Evolutionary conservation across 1,140 invertebrate species (phyloP).

Genomic region (Reticulitermes speratus): DNA sequence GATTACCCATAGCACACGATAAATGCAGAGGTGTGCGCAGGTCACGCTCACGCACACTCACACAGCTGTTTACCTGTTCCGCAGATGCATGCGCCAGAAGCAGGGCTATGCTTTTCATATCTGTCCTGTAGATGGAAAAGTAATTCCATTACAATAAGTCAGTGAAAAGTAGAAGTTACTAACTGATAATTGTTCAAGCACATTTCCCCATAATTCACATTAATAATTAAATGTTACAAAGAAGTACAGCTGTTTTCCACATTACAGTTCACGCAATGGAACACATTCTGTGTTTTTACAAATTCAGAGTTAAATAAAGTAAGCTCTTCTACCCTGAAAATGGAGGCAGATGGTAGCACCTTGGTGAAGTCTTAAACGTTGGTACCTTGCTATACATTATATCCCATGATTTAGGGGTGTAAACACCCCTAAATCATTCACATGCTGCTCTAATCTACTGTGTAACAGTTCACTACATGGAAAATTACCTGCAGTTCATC

Average conservation of each 20-base stretch:
- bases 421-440: too few relatives aligned
- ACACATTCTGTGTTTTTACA: too few relatives aligned
- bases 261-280: neutral
- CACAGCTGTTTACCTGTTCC: conserved; percentile 59
- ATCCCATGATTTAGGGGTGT: too few relatives aligned
- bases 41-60: conserved; percentile 66
- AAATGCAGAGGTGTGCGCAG: conserved; percentile 82
- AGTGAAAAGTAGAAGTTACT: too few relatives aligned
- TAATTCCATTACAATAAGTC: conserved; percentile 27
- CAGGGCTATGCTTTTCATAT: conserved; percentile 53
- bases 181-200: neutral
- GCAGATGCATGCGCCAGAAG: conserved; percentile 52
- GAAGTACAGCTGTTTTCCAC: neutral
- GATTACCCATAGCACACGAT: conserved; percentile 84
- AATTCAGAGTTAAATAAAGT: too few relatives aligned
- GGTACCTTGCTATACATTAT: too few relatives aligned
- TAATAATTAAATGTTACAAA: neutral
- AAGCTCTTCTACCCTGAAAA: too few relatives aligned
- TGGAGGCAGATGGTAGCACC: too few relatives aligned
- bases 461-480: too few relatives aligned
- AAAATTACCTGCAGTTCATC: too few relatives aligned
- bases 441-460: too few relatives aligned
- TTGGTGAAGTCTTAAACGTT: too few relatives aligned
- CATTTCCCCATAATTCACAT: neutral
- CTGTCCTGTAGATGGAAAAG: conserved; percentile 54